These are phyloP conservation scores for Hermodice carunculata DNA, from an alignment of 2,888 invertebrate genomes.

Conservation along the genomic window DNA sequence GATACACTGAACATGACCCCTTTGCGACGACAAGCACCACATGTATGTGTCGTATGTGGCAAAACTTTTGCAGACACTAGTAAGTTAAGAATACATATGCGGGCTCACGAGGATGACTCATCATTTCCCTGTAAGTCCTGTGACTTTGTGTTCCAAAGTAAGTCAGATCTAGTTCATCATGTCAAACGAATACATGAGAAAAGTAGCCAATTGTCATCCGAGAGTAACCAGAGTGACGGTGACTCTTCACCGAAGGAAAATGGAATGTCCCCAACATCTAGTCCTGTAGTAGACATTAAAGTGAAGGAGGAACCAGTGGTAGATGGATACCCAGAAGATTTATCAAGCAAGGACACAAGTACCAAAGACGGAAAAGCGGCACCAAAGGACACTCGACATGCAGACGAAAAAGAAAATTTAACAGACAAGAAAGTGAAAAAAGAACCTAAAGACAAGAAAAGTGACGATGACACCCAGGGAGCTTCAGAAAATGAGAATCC, in stretches of 20 bases:
- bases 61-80: slow-evolving; percentile 53
- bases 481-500: too few relatives aligned
- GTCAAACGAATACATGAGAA: slow-evolving; percentile 36
- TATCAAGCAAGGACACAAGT: not conserved
- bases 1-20: slow-evolving; percentile 25
- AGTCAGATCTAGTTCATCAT: slow-evolving; percentile 49
- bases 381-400: too few relatives aligned
- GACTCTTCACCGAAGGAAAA: too few relatives aligned
- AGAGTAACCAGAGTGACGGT: too few relatives aligned
- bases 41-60: slow-evolving; percentile 58
- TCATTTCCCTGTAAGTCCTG: slow-evolving; percentile 51
- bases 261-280: too few relatives aligned
- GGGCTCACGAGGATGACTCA: slow-evolving; percentile 31
- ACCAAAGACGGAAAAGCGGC: not conserved
- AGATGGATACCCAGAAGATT: not conserved
- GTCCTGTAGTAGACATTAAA: too few relatives aligned
- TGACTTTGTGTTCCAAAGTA: slow-evolving; percentile 48
- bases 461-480: too few relatives aligned
- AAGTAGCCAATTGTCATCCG: not conserved
- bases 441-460: not conserved
- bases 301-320: too few relatives aligned
- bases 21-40: slow-evolving; percentile 35
- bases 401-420: too few relatives aligned
- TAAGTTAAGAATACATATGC: slow-evolving; percentile 35
- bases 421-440: not conserved